phyloP scores from a whole-genome alignment of 2,113 vertebrate species.

The Anser cygnoides region DNA sequence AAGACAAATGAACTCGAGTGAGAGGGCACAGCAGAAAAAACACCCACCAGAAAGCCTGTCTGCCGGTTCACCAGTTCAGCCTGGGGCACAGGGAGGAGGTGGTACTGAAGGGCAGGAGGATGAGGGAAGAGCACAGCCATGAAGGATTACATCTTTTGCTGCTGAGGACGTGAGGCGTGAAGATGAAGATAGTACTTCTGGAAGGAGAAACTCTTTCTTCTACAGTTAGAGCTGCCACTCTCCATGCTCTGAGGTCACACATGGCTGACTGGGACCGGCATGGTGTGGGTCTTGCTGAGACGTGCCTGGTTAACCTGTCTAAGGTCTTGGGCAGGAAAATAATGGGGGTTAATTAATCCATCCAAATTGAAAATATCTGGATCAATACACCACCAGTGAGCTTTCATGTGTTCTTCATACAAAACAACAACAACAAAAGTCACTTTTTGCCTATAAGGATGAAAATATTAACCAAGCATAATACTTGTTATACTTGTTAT shows the following conservation, averaged over 20 bases:
- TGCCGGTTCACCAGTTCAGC: background rate
- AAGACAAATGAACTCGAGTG: background rate
- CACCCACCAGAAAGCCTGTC: background rate
- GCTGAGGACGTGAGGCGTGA: background rate
- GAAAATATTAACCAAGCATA: background rate
- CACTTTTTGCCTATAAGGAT: background rate
- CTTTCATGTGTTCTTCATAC: background rate
- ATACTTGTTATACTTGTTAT: too few species aligned
- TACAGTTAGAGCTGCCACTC: background rate
- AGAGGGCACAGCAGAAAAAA: conserved; percentile 18
- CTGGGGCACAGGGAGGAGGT: background rate
- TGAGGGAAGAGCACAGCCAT: rapidly evolving
- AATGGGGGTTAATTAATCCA: background rate
- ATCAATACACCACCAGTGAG: background rate
- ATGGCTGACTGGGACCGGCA: background rate
- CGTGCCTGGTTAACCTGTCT: background rate
- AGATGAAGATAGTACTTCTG: background rate
- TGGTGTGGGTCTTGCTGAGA: background rate
- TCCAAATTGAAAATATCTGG: background rate
- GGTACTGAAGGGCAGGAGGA: background rate
- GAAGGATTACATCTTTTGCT: background rate
- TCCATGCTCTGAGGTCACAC: background rate
- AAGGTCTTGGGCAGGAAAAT: background rate
- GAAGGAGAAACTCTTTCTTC: background rate
- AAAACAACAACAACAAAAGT: background rate